A percentile compares a stretch with the other conserved stretches of the same genome.
These are phyloP conservation scores for Acanthosepion esculentum DNA, from an alignment of 2,888 invertebrate genomes.

Conservation along the genomic window DNA sequence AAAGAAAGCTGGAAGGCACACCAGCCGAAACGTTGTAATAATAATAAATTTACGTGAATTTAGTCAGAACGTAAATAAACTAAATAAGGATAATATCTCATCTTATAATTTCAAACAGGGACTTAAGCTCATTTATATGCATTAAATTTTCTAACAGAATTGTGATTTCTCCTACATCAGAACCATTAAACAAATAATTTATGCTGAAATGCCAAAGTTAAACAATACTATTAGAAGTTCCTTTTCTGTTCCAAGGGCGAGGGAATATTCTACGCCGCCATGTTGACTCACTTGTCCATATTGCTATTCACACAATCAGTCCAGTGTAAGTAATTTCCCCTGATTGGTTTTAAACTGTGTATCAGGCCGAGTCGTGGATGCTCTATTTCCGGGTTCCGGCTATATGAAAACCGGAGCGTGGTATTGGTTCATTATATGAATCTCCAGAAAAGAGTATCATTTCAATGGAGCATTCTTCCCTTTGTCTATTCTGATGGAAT, in stretches of 20 bases:
- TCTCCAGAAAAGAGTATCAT: background rate
- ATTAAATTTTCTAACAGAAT: too few species aligned
- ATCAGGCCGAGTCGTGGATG: background rate
- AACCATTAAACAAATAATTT: background rate
- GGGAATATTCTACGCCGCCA: background rate
- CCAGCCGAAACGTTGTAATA: too few species aligned
- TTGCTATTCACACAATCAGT: background rate
- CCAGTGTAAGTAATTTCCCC: background rate
- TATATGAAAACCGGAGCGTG: background rate
- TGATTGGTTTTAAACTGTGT: slow-evolving; percentile 2
- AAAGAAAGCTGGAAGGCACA: too few species aligned
- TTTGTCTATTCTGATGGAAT: background rate
- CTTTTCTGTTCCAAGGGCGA: background rate
- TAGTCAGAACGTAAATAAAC: too few species aligned
- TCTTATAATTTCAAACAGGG: too few species aligned
- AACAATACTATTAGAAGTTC: background rate
- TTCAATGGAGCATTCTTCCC: background rate
- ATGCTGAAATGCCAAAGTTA: background rate
- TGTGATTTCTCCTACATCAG: background rate
- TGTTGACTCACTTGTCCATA: background rate
- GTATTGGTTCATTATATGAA: background rate
- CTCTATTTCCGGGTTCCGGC: slow-evolving; percentile 6
- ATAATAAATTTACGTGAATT: too few species aligned
- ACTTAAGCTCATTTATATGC: too few species aligned
- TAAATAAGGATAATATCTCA: too few species aligned